Base-by-base conservation (phyloP, 2,797 vertebrate species). In the Poliocrania exsul region DNA sequence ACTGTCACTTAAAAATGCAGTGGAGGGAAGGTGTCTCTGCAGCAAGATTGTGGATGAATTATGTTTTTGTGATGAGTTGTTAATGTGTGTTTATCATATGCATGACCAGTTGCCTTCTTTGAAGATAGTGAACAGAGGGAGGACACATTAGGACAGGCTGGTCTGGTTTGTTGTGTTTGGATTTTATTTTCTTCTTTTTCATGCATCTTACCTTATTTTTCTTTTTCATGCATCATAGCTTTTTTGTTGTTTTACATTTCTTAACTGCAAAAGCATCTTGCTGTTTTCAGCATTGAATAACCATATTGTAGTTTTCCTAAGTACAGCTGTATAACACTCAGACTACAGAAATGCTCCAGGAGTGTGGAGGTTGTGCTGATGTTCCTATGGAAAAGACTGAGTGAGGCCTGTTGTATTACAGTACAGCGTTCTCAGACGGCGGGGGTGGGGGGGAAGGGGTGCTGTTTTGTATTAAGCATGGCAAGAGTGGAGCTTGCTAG, bases 381-480 rank as follows among this genome's bases (percentile, higher is more conserved):
- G 24, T 21, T 92, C 19, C 11, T 12, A 1, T 2, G 51, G 67
- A n/a, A 92, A 77, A 21, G 0, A 0, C 13, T 47, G 18, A 6
- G 19, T 0, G 0, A 53, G 0, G 1, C 16, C 70, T 47, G 10
- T 35, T 17, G 28, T 23, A 0, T 33, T 86, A 19, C 29, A 35
- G 11, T 5, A 9, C 6, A 9, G 15, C 7, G 1, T 54, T 56
- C 33, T 57, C 28, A 13, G 49, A 31, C 40, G 37, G 37, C 37
- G 37, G 37, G 37, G 37, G 37, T 9, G 37, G 10, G 37, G 37
- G 37, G 37, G n/a, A n/a, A n/a, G 37, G 37, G 37, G 19, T 26
- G 28, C 37, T 56, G 2, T 21, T 24, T 54, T 50, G 8, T 31
- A 20, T 10, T 18, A 37, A 35, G 8, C 4, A 5, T 2, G 33